phyloP scores from a whole-genome alignment of 2,797 vertebrate genomes.

The Chiloscyllium punctatum region DNA sequence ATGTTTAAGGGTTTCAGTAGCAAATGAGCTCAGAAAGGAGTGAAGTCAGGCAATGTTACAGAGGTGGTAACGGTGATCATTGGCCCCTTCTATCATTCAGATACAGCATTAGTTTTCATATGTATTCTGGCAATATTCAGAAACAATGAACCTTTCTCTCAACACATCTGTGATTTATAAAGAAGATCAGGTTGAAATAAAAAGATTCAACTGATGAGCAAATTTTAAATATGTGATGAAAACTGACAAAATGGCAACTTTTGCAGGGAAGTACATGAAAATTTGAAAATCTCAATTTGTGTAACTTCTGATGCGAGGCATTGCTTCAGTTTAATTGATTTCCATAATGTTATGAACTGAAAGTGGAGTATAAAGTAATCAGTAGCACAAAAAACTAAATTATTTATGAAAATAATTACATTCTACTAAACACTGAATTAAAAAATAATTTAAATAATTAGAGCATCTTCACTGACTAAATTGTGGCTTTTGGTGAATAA shows the following conservation, averaged over 20 bases:
- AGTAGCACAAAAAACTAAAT: slow-evolving; percentile 6
- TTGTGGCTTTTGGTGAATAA: slow-evolving; percentile 13
- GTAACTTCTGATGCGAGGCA: background rate
- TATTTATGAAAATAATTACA: slow-evolving; percentile 2
- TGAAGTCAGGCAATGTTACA: too few species aligned
- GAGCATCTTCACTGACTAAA: slow-evolving; percentile 27
- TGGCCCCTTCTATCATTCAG: too few species aligned
- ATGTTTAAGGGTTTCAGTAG: too few species aligned
- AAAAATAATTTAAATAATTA: slow-evolving; percentile 35
- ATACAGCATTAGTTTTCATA: too few species aligned
- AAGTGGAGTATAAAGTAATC: slow-evolving; percentile 9
- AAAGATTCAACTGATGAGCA: background rate
- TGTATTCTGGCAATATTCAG: background rate
- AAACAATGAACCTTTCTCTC: background rate
- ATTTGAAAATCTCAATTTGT: background rate
- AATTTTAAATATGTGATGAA: background rate
- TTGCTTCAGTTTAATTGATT: slow-evolving; percentile 23
- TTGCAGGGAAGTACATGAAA: background rate
- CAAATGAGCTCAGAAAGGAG: too few species aligned
- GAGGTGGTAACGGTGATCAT: background rate
- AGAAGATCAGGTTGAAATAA: background rate
- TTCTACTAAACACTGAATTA: slow-evolving; percentile 31
- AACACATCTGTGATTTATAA: background rate
- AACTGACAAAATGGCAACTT: background rate
- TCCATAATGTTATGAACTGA: background rate